Conservation (phyloP, 1,140 invertebrate genomes). For the Agrypnia vestita region DNA sequence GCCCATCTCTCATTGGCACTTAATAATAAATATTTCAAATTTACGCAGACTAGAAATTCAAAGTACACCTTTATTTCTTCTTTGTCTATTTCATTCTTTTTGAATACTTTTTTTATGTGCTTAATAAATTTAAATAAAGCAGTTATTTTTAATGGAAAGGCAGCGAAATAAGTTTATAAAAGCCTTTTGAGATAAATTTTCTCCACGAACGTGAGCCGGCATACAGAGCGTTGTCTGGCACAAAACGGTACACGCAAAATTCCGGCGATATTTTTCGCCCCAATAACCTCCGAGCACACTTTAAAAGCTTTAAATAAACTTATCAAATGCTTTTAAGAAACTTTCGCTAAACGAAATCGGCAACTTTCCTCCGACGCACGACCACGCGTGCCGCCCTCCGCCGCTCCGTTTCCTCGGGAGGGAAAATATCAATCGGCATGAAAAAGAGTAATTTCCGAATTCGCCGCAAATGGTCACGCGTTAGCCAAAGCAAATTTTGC, state of each 20-base stretch:
- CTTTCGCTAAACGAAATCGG: neutral
- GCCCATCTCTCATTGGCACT: no score
- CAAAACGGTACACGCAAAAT: neutral
- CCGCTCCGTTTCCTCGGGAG: constrained; percentile 2
- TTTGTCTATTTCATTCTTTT: no score
- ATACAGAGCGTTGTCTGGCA: neutral
- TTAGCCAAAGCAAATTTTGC: constrained; percentile 44
- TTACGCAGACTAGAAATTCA: no score
- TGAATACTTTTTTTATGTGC: no score
- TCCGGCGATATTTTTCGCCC: neutral
- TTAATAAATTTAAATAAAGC: no score
- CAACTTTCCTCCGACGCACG: constrained; percentile 13
- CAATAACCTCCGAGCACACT: constrained; percentile 10
- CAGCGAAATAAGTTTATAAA: no score
- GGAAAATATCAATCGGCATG: constrained; percentile 40
- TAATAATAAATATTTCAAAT: no score
- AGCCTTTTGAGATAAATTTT: no score
- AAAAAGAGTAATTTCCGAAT: constrained; percentile 43
- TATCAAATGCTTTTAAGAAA: neutral
- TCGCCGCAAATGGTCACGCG: constrained; percentile 44
- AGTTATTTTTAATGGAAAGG: no score
- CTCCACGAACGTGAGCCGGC: no score
- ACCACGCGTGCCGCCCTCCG: neutral
- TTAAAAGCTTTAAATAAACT: constrained; percentile 36
- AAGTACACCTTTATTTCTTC: no score